A percentile compares a stretch with the other conserved stretches of the same genome.
Conservation (phyloP, 2,888 invertebrate species). For the Nymphalis urticae region DNA sequence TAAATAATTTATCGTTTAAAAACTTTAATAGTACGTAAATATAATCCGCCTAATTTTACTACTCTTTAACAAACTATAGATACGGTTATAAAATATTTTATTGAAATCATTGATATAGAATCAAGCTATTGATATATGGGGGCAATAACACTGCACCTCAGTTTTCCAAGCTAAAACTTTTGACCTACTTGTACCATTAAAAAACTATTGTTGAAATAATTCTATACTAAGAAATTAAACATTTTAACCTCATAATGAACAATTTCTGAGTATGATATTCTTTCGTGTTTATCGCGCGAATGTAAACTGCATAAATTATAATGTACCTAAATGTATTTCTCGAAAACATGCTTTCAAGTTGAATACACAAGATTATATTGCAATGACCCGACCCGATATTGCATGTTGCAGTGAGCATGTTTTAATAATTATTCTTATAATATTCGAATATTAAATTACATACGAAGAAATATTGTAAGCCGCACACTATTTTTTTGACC, state of each 20-base stretch:
- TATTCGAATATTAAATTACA: no score
- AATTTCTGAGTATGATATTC: neutral
- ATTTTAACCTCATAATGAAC: neutral
- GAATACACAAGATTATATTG: neutral
- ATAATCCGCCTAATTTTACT: no score
- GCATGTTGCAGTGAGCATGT: neutral
- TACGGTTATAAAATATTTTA: no score
- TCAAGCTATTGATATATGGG: neutral
- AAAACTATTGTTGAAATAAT: neutral
- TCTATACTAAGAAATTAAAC: slow-evolving; percentile 4
- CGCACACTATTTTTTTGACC: no score
- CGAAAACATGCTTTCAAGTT: neutral
- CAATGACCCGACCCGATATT: neutral
- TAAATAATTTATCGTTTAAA: no score
- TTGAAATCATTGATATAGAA: neutral
- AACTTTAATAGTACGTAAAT: no score
- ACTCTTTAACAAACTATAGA: no score
- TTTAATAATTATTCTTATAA: no score
- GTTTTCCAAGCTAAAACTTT: neutral
- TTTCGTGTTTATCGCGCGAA: slow-evolving; percentile 4
- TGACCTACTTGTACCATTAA: neutral
- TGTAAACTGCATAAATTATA: slow-evolving; percentile 3
- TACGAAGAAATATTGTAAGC: no score
- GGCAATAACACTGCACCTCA: neutral
- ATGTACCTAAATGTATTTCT: slow-evolving; percentile 1